These are phyloP conservation scores for Rynchops niger DNA, from an alignment of 2,113 vertebrate species.

Conservation along the genomic window DNA sequence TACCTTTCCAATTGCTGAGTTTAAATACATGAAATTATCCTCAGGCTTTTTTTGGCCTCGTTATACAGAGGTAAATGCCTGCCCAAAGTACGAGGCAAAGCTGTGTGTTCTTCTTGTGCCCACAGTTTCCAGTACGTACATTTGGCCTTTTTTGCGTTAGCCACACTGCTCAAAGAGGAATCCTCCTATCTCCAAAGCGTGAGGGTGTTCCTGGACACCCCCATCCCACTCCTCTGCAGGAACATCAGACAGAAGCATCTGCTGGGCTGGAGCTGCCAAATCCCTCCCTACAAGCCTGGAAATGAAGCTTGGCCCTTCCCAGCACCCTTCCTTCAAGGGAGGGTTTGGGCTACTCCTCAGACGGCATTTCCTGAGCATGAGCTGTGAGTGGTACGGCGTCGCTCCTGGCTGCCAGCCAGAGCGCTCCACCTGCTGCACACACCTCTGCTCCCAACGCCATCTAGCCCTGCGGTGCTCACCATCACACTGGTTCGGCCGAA, in stretches of 20 bases:
- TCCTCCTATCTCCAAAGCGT: neutral
- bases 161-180: neutral
- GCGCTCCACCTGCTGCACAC: neutral
- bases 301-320: neutral
- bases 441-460: neutral
- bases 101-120: neutral
- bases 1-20: neutral
- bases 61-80: neutral
- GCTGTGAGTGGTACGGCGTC: neutral
- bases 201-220: neutral
- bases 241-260: neutral
- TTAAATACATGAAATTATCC: neutral
- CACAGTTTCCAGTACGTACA: neutral
- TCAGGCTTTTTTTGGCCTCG: neutral
- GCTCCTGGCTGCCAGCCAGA: neutral
- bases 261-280: neutral
- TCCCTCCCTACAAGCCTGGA: neutral
- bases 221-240: neutral
- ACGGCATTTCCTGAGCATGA: neutral
- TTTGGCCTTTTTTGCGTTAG: neutral
- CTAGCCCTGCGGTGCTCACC: neutral
- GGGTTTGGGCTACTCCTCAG: neutral
- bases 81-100: neutral
- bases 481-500: fast-evolving
- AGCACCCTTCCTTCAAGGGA: neutral